Evolutionary conservation across 1,140 invertebrate species (phyloP).

Genomic region (Heterodera schachtii): DNA sequence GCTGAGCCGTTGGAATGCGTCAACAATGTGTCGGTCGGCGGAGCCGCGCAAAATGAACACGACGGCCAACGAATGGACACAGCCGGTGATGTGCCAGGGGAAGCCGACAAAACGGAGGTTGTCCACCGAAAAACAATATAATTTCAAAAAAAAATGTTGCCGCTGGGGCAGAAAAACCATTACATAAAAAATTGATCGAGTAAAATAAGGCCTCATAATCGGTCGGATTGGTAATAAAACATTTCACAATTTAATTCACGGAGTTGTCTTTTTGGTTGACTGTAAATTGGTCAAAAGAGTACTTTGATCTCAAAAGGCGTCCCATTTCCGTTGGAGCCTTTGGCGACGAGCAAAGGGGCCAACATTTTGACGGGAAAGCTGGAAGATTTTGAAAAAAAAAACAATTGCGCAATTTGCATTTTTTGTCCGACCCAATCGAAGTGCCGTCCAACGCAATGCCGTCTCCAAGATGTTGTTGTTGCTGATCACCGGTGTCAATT

Average conservation of each 20-base stretch:
- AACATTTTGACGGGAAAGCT: slow-evolving; percentile 51
- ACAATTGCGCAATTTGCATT: background rate
- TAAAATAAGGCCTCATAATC: no score
- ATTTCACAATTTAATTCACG: no score
- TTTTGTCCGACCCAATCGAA: background rate
- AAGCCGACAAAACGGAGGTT: slow-evolving; percentile 51
- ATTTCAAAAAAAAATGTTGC: background rate
- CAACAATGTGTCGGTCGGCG: slow-evolving; percentile 43
- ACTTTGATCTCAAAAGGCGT: slow-evolving; percentile 52
- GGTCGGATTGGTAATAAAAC: no score
- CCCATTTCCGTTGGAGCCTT: slow-evolving; percentile 30
- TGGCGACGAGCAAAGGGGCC: slow-evolving; percentile 41
- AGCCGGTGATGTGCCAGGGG: slow-evolving; percentile 49
- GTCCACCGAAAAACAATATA: slow-evolving; percentile 24
- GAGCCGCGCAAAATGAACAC: slow-evolving; percentile 49
- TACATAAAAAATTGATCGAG: no score
- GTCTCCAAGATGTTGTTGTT: background rate
- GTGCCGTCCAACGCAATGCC: background rate
- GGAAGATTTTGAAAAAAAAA: background rate
- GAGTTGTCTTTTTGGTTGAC: background rate
- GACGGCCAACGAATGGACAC: slow-evolving; percentile 42
- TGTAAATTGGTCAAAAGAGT: no score
- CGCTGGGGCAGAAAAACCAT: no score
- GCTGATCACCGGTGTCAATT: background rate
- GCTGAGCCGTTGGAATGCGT: slow-evolving; percentile 88